These are phyloP conservation scores for Puffinus mauretanicus DNA, from an alignment of 2,113 vertebrate genomes.

Conservation along the genomic window DNA sequence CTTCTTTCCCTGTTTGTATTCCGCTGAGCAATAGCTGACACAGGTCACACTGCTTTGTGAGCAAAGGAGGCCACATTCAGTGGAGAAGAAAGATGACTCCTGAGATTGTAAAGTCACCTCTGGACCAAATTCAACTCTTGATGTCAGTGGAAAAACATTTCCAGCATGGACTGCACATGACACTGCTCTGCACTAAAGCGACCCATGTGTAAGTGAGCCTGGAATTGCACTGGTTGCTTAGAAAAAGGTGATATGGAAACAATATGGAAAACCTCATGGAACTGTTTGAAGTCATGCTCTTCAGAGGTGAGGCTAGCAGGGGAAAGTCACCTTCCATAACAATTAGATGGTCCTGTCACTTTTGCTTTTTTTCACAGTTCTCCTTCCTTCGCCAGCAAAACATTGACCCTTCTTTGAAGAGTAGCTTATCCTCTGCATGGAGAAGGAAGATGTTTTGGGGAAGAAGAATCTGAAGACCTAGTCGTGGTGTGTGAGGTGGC, in stretches of 20 bases:
- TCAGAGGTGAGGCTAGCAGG: neutral
- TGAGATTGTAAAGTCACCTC: neutral
- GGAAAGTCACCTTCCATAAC: neutral
- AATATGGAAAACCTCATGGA: neutral
- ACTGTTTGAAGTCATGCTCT: neutral
- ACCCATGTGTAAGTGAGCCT: neutral
- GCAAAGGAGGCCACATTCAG: neutral
- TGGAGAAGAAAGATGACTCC: neutral
- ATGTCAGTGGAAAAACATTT: constrained; percentile 13
- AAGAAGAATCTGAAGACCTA: neutral
- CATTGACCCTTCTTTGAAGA: neutral
- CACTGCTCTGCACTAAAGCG: neutral
- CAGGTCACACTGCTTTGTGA: neutral
- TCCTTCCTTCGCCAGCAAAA: neutral
- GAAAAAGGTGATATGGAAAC: neutral
- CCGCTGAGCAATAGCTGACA: neutral
- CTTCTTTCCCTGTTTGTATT: neutral
- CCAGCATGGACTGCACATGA: neutral
- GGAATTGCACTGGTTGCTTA: neutral
- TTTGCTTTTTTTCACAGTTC: neutral
- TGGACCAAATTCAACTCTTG: neutral
- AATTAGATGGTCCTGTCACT: neutral
- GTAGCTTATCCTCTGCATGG: neutral
- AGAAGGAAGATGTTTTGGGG: neutral
- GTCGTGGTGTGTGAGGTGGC: neutral